phyloP scores from a whole-genome alignment of 2,797 vertebrate species.

The Graptemys geographica region DNA sequence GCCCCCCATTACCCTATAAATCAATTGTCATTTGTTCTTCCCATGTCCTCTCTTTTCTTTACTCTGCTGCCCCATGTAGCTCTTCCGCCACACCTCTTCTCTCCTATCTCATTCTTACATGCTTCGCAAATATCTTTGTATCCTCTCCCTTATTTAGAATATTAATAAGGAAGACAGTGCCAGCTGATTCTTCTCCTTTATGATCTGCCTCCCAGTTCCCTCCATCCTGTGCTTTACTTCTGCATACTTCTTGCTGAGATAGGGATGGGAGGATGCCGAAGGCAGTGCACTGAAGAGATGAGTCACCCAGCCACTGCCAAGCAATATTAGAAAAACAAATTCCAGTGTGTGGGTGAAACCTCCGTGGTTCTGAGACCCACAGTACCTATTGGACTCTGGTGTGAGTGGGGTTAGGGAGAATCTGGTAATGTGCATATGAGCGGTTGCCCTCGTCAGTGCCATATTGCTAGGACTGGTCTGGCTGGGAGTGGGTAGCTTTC shows the following conservation, averaged over 20 bases:
- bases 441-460: background rate
- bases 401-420: background rate
- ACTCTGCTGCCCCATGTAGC: background rate
- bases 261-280: background rate
- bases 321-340: background rate
- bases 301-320: constrained; percentile 1
- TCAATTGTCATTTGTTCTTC: background rate
- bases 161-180: background rate
- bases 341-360: background rate
- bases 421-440: background rate
- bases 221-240: background rate
- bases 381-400: background rate
- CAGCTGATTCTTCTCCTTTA: background rate
- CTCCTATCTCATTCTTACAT: background rate
- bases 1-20: rapidly evolving
- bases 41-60: background rate
- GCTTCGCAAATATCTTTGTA: background rate
- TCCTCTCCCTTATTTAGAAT: background rate
- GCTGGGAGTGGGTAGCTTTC: background rate
- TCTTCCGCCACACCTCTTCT: background rate
- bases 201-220: background rate
- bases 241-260: background rate
- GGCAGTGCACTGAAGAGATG: background rate
- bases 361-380: background rate
- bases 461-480: background rate